phyloP scores from a whole-genome alignment of 2,797 vertebrate genomes.

The Aulostomus chinensis region DNA sequence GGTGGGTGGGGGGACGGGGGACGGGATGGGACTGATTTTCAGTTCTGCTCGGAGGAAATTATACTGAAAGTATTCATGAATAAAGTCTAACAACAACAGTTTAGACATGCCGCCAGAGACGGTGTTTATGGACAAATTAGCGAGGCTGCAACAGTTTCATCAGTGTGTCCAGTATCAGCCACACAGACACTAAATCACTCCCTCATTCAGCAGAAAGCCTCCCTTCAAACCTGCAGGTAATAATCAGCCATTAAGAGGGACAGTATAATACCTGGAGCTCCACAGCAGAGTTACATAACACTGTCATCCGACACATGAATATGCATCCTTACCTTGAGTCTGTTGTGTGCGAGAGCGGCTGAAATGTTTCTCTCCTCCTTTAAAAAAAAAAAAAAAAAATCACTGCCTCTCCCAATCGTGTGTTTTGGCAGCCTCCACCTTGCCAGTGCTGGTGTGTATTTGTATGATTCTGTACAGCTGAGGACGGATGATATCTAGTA shows the following conservation, averaged over 20 bases:
- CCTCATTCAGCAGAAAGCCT: slow-evolving; percentile 10
- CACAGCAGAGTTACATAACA: slow-evolving; percentile 55
- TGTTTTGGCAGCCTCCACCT: slow-evolving; percentile 41
- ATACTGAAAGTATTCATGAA: slow-evolving; percentile 20
- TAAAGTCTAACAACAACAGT: slow-evolving; percentile 1
- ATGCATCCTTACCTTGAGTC: slow-evolving; percentile 77
- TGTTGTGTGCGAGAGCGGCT: slow-evolving; percentile 46
- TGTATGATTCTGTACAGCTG: slow-evolving; percentile 46
- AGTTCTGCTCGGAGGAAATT: slow-evolving; percentile 23
- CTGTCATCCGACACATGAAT: slow-evolving; percentile 56
- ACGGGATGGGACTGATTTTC: slow-evolving; percentile 24
- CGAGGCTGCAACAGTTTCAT: slow-evolving; percentile 9
- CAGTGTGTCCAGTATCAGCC: slow-evolving; percentile 2
- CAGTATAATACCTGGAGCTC: slow-evolving; percentile 22
- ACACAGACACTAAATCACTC: slow-evolving; percentile 5
- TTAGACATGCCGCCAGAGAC: slow-evolving; percentile 5
- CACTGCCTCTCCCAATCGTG: slow-evolving; percentile 40
- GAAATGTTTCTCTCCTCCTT: slow-evolving; percentile 43
- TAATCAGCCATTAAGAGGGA: slow-evolving; percentile 16
- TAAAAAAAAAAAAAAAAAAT: no score
- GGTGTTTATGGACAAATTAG: neutral
- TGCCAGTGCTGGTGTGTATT: slow-evolving; percentile 37
- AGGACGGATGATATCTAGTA: slow-evolving; percentile 64
- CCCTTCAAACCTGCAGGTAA: slow-evolving; percentile 20
- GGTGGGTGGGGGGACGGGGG: slow-evolving; percentile 5